Percentiles rank a stretch among this genome's conserved stretches.
phyloP scores from a whole-genome alignment of 2,113 vertebrate species.

The Grus americana region DNA sequence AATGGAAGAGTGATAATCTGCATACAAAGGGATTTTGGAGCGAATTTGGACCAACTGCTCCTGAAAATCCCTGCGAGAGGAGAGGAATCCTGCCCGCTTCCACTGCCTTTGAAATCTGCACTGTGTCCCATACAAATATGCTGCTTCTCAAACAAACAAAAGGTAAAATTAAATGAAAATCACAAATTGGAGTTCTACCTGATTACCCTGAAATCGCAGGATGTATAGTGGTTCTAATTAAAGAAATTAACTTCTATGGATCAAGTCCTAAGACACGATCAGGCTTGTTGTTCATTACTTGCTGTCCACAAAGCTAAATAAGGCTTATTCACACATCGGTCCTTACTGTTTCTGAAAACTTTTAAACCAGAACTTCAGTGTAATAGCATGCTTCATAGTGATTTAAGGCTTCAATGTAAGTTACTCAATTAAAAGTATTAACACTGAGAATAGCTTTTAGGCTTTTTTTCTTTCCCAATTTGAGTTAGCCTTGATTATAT shows the following conservation, averaged over 20 bases:
- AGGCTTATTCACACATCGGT: neutral
- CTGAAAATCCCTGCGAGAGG: neutral
- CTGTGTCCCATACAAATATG: neutral
- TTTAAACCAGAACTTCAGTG: conserved; percentile 36
- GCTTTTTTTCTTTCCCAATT: conserved; percentile 16
- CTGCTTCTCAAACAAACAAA: neutral
- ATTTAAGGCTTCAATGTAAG: conserved; percentile 32
- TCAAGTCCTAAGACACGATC: neutral
- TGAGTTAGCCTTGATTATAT: neutral
- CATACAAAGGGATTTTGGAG: conserved; percentile 14
- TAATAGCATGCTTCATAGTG: conserved; percentile 34
- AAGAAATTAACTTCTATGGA: neutral
- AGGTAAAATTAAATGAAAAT: neutral
- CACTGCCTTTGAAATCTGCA: neutral
- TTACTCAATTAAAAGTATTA: conserved; percentile 28
- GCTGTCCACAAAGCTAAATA: conserved; percentile 11
- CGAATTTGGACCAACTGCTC: neutral
- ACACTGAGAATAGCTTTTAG: neutral
- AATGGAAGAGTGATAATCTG: neutral
- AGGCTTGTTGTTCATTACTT: neutral
- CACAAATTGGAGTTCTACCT: neutral
- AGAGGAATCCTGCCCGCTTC: neutral
- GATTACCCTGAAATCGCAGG: neutral
- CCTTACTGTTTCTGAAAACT: conserved; percentile 24
- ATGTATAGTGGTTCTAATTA: neutral